These are phyloP conservation scores for Eumaeus atala DNA, from an alignment of 1,140 invertebrate genomes.

Conservation along the genomic window DNA sequence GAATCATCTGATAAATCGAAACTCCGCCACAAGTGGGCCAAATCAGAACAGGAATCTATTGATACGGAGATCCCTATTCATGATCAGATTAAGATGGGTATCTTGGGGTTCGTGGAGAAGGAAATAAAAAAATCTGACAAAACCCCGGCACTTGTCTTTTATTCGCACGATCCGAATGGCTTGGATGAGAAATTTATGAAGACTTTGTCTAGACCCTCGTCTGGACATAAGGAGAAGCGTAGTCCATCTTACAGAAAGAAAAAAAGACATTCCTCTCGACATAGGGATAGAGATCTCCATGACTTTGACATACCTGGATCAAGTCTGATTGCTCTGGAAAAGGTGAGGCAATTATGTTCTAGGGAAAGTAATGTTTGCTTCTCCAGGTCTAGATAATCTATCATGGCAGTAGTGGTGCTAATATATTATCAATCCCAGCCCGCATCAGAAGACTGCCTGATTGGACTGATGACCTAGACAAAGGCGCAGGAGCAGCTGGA, in stretches of 20 bases:
- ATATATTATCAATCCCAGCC: too few species aligned
- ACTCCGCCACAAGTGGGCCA: conserved; percentile 61
- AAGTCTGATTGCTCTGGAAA: conserved; percentile 71
- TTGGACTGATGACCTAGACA: too few species aligned
- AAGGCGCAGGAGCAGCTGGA: too few species aligned
- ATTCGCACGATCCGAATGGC: conserved; percentile 68
- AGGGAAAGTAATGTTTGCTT: too few species aligned
- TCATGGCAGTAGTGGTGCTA: too few species aligned
- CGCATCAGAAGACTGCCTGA: too few species aligned
- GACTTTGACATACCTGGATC: conserved; percentile 72
- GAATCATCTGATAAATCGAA: conserved; percentile 40
- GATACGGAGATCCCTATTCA: conserved; percentile 74
- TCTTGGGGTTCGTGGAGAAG: conserved; percentile 75
- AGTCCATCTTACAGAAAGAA: conserved; percentile 71
- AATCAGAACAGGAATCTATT: conserved; percentile 70
- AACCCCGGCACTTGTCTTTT: conserved; percentile 67
- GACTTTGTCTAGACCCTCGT: conserved; percentile 57
- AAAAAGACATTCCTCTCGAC: conserved; percentile 67
- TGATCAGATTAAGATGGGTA: conserved; percentile 76
- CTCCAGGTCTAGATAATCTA: too few species aligned
- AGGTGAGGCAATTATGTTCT: too few species aligned
- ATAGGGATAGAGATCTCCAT: conserved; percentile 62
- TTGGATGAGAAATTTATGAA: conserved; percentile 68
- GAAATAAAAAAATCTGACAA: conserved; percentile 75
- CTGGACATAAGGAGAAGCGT: conserved; percentile 65